These are phyloP conservation scores for Kradibia gibbosae DNA, from an alignment of 1,140 invertebrate genomes.

Conservation along the genomic window DNA sequence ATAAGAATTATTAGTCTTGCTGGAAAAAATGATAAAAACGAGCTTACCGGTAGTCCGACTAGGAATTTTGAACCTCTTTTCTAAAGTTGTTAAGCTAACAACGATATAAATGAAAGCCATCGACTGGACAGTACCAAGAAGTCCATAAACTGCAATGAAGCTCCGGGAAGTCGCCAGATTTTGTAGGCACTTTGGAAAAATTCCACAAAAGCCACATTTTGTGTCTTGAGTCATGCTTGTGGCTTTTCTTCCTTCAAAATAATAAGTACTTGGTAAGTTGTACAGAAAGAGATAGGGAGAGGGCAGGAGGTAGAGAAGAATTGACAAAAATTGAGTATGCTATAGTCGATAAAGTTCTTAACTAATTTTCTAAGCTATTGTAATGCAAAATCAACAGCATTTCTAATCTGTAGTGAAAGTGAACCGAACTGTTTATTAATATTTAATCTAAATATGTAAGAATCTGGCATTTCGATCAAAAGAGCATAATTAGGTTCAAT, in stretches of 20 bases:
- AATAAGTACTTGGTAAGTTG: neutral
- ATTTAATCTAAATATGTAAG: too few species aligned
- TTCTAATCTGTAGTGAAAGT: too few species aligned
- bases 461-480: too few species aligned
- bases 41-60: conserved; percentile 79
- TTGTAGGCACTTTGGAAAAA: conserved; percentile 78
- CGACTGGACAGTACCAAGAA: conserved; percentile 80
- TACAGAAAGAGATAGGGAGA: too few species aligned
- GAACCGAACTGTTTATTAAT: too few species aligned
- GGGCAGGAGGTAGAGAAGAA: too few species aligned
- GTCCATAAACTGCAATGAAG: conserved; percentile 78
- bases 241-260: neutral
- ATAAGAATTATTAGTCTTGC: too few species aligned
- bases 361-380: too few species aligned
- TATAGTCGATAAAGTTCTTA: too few species aligned
- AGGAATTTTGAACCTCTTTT: conserved; percentile 82
- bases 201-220: conserved; percentile 76
- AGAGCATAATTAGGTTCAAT: too few species aligned
- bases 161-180: conserved; percentile 76
- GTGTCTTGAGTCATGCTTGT: conserved; percentile 62
- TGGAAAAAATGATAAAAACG: neutral
- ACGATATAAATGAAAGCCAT: conserved; percentile 82
- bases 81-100: conserved; percentile 79
- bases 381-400: too few species aligned
- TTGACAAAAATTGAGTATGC: too few species aligned